Evolutionary conservation across 1,140 invertebrate species (phyloP), one percentile per base, ranked within the genome.

Genomic region (Drosophila triauraria): DNA sequence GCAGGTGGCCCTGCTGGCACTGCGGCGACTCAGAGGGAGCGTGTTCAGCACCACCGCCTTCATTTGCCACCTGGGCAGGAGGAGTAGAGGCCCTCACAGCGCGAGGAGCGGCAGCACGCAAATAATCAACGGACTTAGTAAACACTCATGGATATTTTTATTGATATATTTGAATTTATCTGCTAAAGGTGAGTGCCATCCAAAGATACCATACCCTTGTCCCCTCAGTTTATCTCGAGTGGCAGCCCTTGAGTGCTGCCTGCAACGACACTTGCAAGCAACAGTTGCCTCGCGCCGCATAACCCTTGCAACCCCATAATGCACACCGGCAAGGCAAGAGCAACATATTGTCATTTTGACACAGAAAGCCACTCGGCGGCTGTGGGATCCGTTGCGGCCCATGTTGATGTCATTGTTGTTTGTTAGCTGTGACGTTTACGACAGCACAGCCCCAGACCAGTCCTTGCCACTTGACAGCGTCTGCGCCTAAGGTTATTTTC

Each of bases 111-210:
- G 80, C 63, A 64, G 71, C 69, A 75, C 64, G 57, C 72, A 88
- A 65, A 75, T 91, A 71, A 74, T 83, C 50, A 87, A 91, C 69
- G 83, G 91, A 92, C 88, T 92, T 82, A 92, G 91, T 86, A 92
- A 92, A 90, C 92, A 92, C 85, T 92, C 91, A 88, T 92, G 91
- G 91, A 92, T 92, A 91, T 92, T 92, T 92, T 90, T 92, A 91
- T 75, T 92, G 81, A 92, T 92, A 80, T 92, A 92, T 83, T 91
- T 92, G 86, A 92, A 92, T 90, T 91, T 92, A 92, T 92, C 91
- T 92, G 91, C 91, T 91, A 91, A 85, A 92, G 86, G 91, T 92
- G 76, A 92, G 91, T 92, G 78, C 51, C 56, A 42, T 46, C 27
- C 20, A 62, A 60, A 17, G 27, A 46, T 44, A 25, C 20, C 35